These are phyloP conservation scores for Otolemur crassicaudatus DNA, from an alignment of 2,797 vertebrate species.

Conservation along the genomic window DNA sequence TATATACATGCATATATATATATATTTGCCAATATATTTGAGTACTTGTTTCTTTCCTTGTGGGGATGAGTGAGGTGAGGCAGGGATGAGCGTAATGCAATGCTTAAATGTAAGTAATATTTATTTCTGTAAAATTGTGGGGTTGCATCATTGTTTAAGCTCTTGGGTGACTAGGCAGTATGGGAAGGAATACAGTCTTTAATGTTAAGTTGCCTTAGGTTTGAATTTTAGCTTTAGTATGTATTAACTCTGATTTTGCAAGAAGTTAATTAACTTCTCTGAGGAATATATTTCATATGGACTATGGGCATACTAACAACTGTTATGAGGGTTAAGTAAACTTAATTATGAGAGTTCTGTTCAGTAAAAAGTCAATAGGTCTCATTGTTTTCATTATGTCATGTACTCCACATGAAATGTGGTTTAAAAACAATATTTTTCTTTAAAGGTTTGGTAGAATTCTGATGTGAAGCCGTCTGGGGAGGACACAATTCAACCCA, in stretches of 20 bases:
- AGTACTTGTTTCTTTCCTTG: not conserved
- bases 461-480: too few species aligned
- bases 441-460: too few species aligned
- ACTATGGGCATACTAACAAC: not conserved
- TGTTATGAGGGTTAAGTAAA: not conserved
- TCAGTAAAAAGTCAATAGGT: not conserved
- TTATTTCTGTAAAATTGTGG: not conserved
- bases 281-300: not conserved
- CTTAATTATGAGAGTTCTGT: not conserved
- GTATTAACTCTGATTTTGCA: not conserved
- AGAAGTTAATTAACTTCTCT: not conserved
- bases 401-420: not conserved
- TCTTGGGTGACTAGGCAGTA: not conserved
- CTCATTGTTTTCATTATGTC: not conserved
- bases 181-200: not conserved
- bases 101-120: not conserved
- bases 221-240: constrained; percentile 11
- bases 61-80: accelerated
- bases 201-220: not conserved
- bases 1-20: not conserved
- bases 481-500: not conserved
- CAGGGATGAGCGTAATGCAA: accelerated
- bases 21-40: not conserved
- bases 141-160: not conserved
- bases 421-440: too few species aligned